phyloP scores from a whole-genome alignment of 1,140 invertebrate genomes.

The Lanistes nyassanus region DNA sequence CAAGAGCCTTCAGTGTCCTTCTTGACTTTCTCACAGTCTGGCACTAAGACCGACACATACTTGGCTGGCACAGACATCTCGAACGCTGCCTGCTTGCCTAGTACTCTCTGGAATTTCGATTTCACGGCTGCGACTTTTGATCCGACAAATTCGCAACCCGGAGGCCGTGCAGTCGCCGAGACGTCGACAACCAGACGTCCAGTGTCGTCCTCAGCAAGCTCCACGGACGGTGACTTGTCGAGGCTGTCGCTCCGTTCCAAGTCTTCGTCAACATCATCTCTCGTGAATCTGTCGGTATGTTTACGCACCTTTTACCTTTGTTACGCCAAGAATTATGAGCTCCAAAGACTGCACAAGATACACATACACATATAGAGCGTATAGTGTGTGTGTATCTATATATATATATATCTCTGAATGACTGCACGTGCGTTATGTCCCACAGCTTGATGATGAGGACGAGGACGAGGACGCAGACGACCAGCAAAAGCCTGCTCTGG shows the following conservation, averaged over 20 bases:
- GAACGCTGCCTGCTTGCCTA: not conserved
- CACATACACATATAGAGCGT: too few relatives aligned
- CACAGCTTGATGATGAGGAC: too few relatives aligned
- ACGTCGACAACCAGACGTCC: not conserved
- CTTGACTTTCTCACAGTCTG: too few relatives aligned
- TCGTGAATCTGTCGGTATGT: conserved; percentile 13
- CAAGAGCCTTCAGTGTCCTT: too few relatives aligned
- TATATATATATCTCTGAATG: too few relatives aligned
- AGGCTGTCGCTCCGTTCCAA: conserved; percentile 1
- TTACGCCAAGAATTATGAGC: too few relatives aligned
- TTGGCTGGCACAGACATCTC: too few relatives aligned
- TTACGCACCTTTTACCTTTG: not conserved
- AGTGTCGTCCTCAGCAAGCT: not conserved
- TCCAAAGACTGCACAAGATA: too few relatives aligned
- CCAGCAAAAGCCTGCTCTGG: conserved; percentile 80
- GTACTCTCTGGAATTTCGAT: conserved; percentile 14
- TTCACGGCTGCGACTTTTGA: not conserved
- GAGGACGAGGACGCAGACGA: conserved; percentile 86
- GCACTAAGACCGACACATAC: too few relatives aligned
- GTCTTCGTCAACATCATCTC: conserved; percentile 8
- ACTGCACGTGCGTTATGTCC: too few relatives aligned
- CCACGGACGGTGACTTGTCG: conserved; percentile 2
- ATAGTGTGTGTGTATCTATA: too few relatives aligned
- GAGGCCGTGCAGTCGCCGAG: not conserved
- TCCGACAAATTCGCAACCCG: not conserved